Conservation (phyloP, 2,113 vertebrate genomes). For the Pachycephala philippinensis region DNA sequence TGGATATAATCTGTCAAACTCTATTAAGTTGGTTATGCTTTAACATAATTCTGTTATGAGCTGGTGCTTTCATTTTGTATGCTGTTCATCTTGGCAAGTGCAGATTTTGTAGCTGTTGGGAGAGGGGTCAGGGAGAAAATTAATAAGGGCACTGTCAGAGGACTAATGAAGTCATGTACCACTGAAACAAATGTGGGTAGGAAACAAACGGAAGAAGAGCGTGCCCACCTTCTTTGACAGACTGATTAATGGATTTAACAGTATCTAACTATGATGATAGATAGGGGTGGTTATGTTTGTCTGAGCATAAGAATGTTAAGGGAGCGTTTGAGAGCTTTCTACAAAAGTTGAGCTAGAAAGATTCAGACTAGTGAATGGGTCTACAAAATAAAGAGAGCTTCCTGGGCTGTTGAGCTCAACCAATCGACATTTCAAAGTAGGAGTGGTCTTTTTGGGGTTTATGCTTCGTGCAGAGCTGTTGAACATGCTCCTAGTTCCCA, state of each 20-base stretch:
- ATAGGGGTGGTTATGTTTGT: not conserved
- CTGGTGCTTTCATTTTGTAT: not conserved
- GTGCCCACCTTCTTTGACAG: not conserved
- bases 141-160: not conserved
- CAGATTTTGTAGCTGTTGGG: not conserved
- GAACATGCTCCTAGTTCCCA: not conserved
- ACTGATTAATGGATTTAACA: not conserved
- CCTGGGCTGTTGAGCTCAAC: not conserved
- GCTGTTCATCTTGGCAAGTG: not conserved
- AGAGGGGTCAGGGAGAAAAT: not conserved
- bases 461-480: not conserved
- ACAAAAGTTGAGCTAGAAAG: not conserved
- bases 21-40: not conserved
- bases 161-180: not conserved
- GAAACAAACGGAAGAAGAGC: not conserved
- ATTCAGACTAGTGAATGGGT: not conserved
- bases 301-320: not conserved
- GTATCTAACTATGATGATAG: not conserved
- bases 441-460: not conserved
- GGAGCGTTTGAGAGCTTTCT: not conserved
- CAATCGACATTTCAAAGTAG: accelerated
- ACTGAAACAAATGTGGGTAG: not conserved
- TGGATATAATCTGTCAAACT: not conserved
- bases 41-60: not conserved
- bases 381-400: not conserved